Conservation (phyloP, 2,888 invertebrate genomes). For the Tortrix viridana region DNA sequence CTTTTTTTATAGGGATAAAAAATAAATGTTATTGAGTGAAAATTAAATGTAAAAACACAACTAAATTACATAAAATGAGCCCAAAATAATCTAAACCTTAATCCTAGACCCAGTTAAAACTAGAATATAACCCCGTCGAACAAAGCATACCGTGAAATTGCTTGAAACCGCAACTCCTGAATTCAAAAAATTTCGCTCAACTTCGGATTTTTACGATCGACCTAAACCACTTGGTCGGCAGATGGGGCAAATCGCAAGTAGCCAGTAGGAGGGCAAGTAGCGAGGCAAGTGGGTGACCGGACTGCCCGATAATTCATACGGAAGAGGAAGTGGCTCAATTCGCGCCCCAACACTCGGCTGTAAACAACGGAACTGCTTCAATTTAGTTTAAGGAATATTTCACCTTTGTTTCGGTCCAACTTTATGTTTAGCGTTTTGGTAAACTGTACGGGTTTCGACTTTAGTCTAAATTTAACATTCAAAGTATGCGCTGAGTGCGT, state of each 20-base stretch:
- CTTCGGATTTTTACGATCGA: constrained; percentile 55
- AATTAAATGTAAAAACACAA: too few species aligned
- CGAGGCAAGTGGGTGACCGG: constrained; percentile 34
- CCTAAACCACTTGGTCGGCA: constrained; percentile 51
- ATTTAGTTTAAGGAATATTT: constrained; percentile 50
- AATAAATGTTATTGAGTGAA: neutral
- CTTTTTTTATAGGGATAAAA: too few species aligned
- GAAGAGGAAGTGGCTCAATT: constrained; percentile 51
- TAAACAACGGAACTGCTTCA: constrained; percentile 54
- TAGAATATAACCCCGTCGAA: constrained; percentile 3
- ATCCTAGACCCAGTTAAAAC: neutral
- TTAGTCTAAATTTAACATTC: too few species aligned
- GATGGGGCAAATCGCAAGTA: constrained; percentile 45
- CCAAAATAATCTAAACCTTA: neutral
- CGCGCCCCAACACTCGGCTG: constrained; percentile 47
- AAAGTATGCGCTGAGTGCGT: too few species aligned
- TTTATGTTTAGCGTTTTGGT: constrained; percentile 1
- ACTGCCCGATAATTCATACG: constrained; percentile 59
- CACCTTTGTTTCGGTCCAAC: constrained; percentile 53
- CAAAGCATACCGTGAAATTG: constrained; percentile 15
- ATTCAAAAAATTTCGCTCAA: constrained; percentile 49
- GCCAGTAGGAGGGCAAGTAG: constrained; percentile 23
- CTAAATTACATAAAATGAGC: too few species aligned
- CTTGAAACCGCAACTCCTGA: constrained; percentile 45
- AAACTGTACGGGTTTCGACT: too few species aligned